Percentiles rank a stretch among this genome's conserved stretches.
These are phyloP conservation scores for Nymphalis polychloros DNA, from an alignment of 2,888 invertebrate species.

Conservation along the genomic window DNA sequence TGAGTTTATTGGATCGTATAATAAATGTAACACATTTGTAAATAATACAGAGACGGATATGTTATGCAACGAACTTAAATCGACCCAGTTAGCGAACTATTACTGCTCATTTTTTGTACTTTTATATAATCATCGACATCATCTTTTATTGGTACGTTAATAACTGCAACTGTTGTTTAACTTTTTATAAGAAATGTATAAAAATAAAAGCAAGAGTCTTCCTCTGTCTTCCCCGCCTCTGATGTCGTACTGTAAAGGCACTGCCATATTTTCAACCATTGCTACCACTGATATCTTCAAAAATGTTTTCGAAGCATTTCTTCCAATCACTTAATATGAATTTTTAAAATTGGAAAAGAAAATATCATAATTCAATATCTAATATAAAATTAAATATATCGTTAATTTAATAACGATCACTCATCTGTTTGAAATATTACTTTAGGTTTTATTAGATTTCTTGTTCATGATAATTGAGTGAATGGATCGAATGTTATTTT, in stretches of 20 bases:
- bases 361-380: neutral
- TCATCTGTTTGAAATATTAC: neutral
- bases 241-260: conserved; percentile 27
- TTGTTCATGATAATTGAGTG: conserved; percentile 26
- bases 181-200: conserved; percentile 45
- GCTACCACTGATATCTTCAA: conserved; percentile 27
- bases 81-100: conserved; percentile 48
- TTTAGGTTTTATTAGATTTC: conserved; percentile 4
- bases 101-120: conserved; percentile 76
- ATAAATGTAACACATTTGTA: conserved; percentile 54
- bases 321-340: conserved; percentile 44
- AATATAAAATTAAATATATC: neutral
- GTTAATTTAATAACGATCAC: neutral
- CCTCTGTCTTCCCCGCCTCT: conserved; percentile 68
- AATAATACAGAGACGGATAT: conserved; percentile 51
- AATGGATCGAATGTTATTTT: conserved; percentile 40
- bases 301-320: conserved; percentile 31
- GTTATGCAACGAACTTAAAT: conserved; percentile 54
- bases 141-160: conserved; percentile 46
- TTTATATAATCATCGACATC: conserved; percentile 62
- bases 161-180: conserved; percentile 41
- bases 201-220: conserved; percentile 65
- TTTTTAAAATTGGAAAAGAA: conserved; percentile 2
- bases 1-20: conserved; percentile 42
- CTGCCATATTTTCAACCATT: conserved; percentile 30